A percentile compares a stretch with the other conserved stretches of the same genome.
Evolutionary conservation across 64 coral and sea anemone species (phyloP).

Genomic region (Dendrophyllia cribrosa): DNA sequence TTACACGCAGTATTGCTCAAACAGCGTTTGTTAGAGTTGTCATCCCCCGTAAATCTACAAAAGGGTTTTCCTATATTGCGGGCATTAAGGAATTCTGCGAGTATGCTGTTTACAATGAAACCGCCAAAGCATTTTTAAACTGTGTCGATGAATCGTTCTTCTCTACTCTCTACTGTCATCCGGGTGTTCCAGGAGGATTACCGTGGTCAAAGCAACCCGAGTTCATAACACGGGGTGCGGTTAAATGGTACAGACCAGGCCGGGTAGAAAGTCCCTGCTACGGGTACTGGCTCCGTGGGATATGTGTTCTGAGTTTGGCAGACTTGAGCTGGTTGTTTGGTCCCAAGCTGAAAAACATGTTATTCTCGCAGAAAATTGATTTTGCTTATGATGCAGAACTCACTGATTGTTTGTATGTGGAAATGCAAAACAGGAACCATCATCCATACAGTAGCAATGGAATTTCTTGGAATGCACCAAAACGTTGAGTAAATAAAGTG

Average conservation of each 20-base stretch:
- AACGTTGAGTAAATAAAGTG: too few species aligned
- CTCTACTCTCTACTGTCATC: background rate
- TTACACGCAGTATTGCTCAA: too few species aligned
- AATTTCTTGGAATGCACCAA: background rate
- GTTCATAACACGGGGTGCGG: constrained; percentile 2
- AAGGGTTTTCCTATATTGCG: constrained; percentile 14
- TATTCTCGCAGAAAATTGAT: constrained; percentile 22
- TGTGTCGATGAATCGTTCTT: constrained; percentile 21
- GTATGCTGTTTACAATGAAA: background rate
- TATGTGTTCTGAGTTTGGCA: background rate
- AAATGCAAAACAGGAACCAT: background rate
- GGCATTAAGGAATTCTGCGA: background rate
- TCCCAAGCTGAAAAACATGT: background rate
- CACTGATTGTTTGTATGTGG: constrained; percentile 2
- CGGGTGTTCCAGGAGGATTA: background rate
- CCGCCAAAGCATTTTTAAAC: background rate
- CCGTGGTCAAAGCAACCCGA: background rate
- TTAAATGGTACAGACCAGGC: background rate
- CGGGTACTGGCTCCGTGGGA: background rate
- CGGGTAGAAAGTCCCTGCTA: background rate
- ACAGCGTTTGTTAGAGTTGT: too few species aligned
- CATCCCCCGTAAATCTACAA: too few species aligned
- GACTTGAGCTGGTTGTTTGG: constrained; percentile 24
- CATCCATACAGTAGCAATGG: background rate
- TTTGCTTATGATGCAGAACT: constrained; percentile 22